These are phyloP conservation scores for Ecliptopera silaceata DNA, from an alignment of 2,888 invertebrate species.

Conservation along the genomic window DNA sequence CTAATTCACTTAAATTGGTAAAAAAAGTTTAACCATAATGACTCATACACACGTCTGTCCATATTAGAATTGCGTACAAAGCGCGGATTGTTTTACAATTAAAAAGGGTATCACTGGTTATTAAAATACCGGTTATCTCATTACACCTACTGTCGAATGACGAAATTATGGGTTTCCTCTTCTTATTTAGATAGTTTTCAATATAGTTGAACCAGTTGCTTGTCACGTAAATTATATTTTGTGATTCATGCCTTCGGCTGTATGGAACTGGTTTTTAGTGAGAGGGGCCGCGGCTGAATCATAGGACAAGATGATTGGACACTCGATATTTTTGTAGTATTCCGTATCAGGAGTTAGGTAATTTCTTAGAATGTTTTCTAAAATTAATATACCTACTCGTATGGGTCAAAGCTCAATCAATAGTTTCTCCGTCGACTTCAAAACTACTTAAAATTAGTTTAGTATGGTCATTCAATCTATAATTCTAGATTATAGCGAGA, in stretches of 20 bases:
- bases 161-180: conserved; percentile 25
- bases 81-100: conserved; percentile 46
- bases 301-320: conserved; percentile 27
- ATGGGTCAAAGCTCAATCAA: background rate
- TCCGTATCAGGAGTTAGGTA: conserved; percentile 3
- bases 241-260: conserved; percentile 36
- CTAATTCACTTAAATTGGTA: conserved; percentile 59
- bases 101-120: conserved; percentile 19
- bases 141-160: conserved; percentile 21
- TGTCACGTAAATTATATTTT: conserved; percentile 40
- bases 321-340: conserved; percentile 6
- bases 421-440: background rate
- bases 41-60: conserved; percentile 46
- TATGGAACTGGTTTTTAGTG: conserved; percentile 57
- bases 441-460: background rate
- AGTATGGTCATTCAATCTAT: background rate
- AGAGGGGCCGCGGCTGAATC: conserved; percentile 46
- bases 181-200: conserved; percentile 37
- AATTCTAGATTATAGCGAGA: too few relatives aligned
- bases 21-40: conserved; percentile 47
- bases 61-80: conserved; percentile 35
- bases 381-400: background rate
- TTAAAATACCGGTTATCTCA: conserved; percentile 31
- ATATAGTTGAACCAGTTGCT: conserved; percentile 44
- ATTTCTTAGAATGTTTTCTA: background rate